Evolutionary conservation across 2,113 vertebrate species (phyloP).

Genomic region (Zeus faber): DNA sequence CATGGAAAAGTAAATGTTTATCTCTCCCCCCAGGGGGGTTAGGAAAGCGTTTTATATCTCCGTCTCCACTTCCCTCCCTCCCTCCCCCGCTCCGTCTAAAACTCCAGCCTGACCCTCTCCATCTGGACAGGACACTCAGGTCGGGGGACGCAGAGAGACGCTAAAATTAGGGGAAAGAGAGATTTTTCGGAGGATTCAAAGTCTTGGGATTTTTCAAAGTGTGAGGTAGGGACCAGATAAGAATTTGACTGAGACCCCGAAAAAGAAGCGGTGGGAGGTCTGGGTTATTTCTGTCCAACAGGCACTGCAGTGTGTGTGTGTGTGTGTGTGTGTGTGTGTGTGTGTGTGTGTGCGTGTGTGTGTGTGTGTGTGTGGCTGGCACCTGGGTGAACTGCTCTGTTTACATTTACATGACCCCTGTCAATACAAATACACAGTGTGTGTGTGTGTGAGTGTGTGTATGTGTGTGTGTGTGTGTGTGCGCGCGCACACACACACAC

Average conservation of each 20-base stretch:
- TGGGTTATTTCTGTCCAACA: constrained; percentile 40
- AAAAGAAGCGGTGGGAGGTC: constrained; percentile 57
- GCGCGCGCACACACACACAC: not conserved
- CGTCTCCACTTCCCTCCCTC: constrained; percentile 15
- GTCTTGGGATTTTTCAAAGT: too few species aligned
- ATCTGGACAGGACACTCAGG: constrained; percentile 36
- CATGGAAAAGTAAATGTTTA: constrained; percentile 67
- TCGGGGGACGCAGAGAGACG: not conserved
- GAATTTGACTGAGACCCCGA: constrained; percentile 27
- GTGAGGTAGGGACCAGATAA: constrained; percentile 43
- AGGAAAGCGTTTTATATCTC: constrained; percentile 44
- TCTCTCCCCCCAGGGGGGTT: constrained; percentile 46
- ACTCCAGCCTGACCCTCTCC: constrained; percentile 46
- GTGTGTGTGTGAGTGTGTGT: not conserved
- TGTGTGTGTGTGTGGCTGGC: constrained; percentile 50
- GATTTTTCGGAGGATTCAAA: not conserved
- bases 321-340: constrained; percentile 39
- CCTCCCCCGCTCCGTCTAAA: constrained; percentile 46
- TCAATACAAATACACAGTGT: constrained; percentile 60
- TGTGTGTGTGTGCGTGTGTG: constrained; percentile 48
- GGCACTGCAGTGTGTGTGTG: too few species aligned
- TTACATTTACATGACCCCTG: constrained; percentile 56
- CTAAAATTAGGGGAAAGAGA: not conserved
- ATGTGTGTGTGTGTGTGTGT: not conserved
- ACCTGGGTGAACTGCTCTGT: constrained; percentile 63